These are phyloP conservation scores for Astropecten irregularis DNA, from an alignment of 53 echinoderm and acorn worm species.

Conservation along the genomic window DNA sequence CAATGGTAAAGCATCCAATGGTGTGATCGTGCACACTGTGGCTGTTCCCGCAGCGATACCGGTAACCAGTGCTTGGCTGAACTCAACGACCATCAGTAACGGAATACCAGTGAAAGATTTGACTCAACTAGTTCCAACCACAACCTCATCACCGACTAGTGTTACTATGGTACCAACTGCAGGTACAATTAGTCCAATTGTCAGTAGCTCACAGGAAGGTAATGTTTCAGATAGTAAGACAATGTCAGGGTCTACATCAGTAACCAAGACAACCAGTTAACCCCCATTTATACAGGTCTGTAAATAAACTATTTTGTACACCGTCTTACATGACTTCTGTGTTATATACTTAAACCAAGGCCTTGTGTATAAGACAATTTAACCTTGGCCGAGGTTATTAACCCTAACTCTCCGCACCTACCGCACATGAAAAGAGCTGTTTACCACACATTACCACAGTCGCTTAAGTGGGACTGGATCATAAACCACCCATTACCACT, in stretches of 20 bases:
- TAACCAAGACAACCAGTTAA: not conserved
- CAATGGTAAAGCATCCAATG: constrained; percentile 20
- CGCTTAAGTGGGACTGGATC: too few species aligned
- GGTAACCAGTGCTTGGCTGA: constrained; percentile 47
- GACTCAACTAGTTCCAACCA: not conserved
- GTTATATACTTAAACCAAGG: too few species aligned
- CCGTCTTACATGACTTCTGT: not conserved
- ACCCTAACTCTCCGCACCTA: too few species aligned
- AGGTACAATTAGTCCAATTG: not conserved
- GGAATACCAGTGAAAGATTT: constrained; percentile 35
- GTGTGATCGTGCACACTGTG: constrained; percentile 32
- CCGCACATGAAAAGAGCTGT: too few species aligned
- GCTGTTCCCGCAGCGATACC: constrained; percentile 14
- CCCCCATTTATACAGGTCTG: not conserved
- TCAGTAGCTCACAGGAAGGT: not conserved
- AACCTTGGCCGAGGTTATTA: too few species aligned
- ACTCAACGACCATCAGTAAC: constrained; percentile 7
- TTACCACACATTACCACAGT: too few species aligned
- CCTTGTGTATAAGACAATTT: too few species aligned
- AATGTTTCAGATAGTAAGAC: constrained; percentile 1
- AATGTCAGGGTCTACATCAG: not conserved
- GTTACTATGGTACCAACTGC: not conserved
- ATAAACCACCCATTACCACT: too few species aligned
- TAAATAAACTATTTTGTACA: not conserved
- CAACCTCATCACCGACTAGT: not conserved